Evolutionary conservation across 2,113 vertebrate species (phyloP).

Genomic region (Calyptommatus sinebrachiatus): DNA sequence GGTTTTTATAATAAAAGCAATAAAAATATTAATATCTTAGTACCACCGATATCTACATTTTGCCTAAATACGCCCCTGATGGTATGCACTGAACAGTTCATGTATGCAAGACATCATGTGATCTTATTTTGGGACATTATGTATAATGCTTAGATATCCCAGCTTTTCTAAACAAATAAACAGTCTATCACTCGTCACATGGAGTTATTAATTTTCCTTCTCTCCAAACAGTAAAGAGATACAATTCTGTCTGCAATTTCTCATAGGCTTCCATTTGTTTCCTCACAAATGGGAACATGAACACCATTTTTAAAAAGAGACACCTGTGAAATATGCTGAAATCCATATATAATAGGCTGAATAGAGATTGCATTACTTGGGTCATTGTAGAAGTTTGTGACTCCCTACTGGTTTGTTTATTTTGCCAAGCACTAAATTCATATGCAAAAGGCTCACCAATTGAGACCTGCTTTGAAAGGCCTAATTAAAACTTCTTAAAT

Average conservation of each 20-base stretch:
- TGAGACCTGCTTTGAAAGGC: neutral
- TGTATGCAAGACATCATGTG: neutral
- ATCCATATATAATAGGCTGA: constrained; percentile 12
- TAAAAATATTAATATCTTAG: no score
- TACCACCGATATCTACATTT: no score
- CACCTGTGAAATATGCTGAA: neutral
- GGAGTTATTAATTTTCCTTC: neutral
- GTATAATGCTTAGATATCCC: neutral
- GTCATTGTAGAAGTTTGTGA: constrained; percentile 7
- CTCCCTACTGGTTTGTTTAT: constrained; percentile 14
- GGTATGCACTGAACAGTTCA: neutral
- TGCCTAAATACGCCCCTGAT: no score
- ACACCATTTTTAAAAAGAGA: constrained; percentile 3
- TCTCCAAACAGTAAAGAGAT: no score
- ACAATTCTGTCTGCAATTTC: neutral
- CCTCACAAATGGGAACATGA: neutral
- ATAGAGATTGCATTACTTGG: constrained; percentile 14
- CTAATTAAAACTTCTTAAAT: constrained; percentile 1
- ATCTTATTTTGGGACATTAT: neutral
- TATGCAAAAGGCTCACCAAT: neutral
- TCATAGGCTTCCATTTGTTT: constrained; percentile 2
- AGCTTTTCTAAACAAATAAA: neutral
- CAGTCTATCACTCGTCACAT: no score
- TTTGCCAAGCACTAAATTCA: constrained; percentile 22
- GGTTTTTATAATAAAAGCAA: no score